A percentile compares a stretch with the other conserved stretches of the same genome.
These are phyloP conservation scores for Autographa gamma DNA, from an alignment of 2,888 invertebrate species.

Conservation along the genomic window DNA sequence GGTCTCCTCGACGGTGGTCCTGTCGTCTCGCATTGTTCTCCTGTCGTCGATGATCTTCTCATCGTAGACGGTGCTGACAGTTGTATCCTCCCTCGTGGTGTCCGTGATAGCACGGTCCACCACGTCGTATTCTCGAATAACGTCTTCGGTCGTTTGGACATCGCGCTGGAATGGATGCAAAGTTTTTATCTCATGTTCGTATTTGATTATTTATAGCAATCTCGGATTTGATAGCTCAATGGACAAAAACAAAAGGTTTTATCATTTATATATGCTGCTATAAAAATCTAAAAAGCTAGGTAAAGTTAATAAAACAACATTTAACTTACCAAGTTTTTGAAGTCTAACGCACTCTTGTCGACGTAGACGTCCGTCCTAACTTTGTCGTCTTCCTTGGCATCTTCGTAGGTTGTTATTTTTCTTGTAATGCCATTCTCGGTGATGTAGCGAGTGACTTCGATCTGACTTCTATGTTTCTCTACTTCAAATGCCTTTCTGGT, in stretches of 20 bases:
- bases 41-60: constrained; percentile 82
- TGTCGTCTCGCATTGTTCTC: constrained; percentile 85
- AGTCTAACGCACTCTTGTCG: constrained; percentile 86
- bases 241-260: constrained; percentile 5
- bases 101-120: constrained; percentile 87
- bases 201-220: constrained; percentile 9
- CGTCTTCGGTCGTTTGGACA: constrained; percentile 86
- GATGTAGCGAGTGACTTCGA: constrained; percentile 85
- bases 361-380: constrained; percentile 86
- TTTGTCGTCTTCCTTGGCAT: constrained; percentile 86
- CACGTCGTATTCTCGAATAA: constrained; percentile 84
- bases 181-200: constrained; percentile 25
- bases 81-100: constrained; percentile 80
- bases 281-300: neutral
- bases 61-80: constrained; percentile 84
- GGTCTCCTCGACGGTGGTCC: constrained; percentile 76
- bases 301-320: neutral
- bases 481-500: constrained; percentile 84
- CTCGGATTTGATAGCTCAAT: constrained; percentile 17
- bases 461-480: constrained; percentile 84
- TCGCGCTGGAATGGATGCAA: constrained; percentile 77
- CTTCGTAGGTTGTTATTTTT: constrained; percentile 86
- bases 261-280: neutral
- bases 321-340: constrained; percentile 86
- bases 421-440: constrained; percentile 85